Evolutionary conservation across 1,140 invertebrate species (phyloP).

Genomic region (Lysiphlebus fabarum): DNA sequence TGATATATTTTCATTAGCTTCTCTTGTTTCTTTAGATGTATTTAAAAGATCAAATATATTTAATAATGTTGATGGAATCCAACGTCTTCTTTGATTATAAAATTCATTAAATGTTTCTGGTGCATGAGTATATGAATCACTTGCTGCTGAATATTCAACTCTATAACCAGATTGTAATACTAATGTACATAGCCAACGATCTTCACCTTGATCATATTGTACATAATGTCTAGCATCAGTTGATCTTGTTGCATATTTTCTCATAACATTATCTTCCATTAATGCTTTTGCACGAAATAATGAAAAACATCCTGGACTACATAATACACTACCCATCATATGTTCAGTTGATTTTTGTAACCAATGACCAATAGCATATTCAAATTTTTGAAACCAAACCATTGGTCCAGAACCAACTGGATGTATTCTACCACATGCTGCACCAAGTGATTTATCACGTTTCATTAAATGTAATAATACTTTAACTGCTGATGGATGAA

Average conservation of each 20-base stretch:
- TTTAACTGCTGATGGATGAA: conserved; percentile 81
- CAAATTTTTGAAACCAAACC: conserved; percentile 93
- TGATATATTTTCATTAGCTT: conserved; percentile 84
- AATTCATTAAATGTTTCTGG: conserved; percentile 87
- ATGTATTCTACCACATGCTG: conserved; percentile 90
- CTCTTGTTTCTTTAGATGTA: conserved; percentile 71
- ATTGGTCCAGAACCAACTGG: conserved; percentile 84
- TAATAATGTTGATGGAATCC: conserved; percentile 86
- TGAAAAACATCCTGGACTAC: conserved; percentile 90
- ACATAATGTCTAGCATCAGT: conserved; percentile 82
- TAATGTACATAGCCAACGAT: conserved; percentile 84
- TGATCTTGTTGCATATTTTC: conserved; percentile 77
- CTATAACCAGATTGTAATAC: conserved; percentile 82
- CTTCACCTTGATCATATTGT: conserved; percentile 90
- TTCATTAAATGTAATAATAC: conserved; percentile 88
- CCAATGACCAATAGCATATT: conserved; percentile 93
- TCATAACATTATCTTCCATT: conserved; percentile 90
- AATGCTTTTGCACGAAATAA: conserved; percentile 82
- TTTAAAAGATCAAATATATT: conserved; percentile 81
- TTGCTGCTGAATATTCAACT: conserved; percentile 85
- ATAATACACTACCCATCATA: conserved; percentile 83
- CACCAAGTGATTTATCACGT: conserved; percentile 81
- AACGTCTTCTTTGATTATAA: conserved; percentile 81
- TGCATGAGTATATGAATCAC: conserved; percentile 87
- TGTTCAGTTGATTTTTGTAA: conserved; percentile 94